Evolutionary conservation across 2,888 invertebrate genomes (phyloP), one percentile per base, ranked within the genome.

Genomic region (Tridacna crocea): DNA sequence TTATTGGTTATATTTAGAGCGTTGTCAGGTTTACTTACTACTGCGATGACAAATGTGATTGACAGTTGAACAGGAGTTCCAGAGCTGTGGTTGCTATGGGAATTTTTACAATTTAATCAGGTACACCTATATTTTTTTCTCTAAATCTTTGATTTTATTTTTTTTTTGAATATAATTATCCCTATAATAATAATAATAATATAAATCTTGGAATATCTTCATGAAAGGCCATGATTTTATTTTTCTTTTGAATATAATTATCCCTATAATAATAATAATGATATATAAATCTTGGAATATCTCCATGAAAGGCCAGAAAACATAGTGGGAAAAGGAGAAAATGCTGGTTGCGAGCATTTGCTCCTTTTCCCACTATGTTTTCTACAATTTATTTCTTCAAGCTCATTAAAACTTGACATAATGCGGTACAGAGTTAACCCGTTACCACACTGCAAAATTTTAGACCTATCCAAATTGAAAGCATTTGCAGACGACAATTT

Each of bases 21-120:
- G 82, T 82, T 75, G 78, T 78, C 27, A 63, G 60, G 78, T 78
- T 78, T 75, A 75, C 78, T 47, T 46, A 48, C 55, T 36, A 61
- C 61, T 27, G 72, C 55, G 76, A 65, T 75, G 61, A 82, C 78
- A 65, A 72, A 63, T 72, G 65, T 65, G 70, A 70, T 70, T 70
- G 70, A 70, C 70, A 48, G 48, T 48, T 70, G 24, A 22, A 51
- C 51, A 24, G 70, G 70, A 70, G 70, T 70, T 70, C 70, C 70
- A 66, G 61, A 22, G 48, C 46, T 70, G 70, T 26, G 36, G 78
- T 82, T 78, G 70, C 82, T 63, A 82, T 82, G 78, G 82, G 78
- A 66, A 82, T 78, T 47, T 8, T 70, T 51, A 51, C 70, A 51
- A 11, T 51, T 22, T 70, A 22, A 51, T 51, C 70, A 70, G 70